phyloP scores from a whole-genome alignment of 2,797 vertebrate species.

The Xenopus petersii region DNA sequence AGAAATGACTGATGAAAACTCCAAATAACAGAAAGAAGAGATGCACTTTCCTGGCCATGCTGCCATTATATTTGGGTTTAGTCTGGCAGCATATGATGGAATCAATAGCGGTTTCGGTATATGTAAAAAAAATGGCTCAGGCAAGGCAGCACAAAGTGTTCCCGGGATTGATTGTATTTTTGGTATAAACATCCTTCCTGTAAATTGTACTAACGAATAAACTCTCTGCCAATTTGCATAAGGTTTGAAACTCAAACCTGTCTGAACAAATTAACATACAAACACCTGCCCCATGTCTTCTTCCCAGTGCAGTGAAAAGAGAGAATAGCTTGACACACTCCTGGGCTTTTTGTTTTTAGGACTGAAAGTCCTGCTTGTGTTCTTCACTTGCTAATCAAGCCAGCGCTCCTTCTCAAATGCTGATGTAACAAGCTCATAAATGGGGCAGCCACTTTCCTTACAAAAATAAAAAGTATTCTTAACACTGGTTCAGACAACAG shows the following conservation, averaged over 20 bases:
- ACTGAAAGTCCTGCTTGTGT: too few relatives aligned
- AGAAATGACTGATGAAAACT: slow-evolving; percentile 52
- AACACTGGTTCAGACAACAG: too few relatives aligned
- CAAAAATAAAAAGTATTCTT: too few relatives aligned
- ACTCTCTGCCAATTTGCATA: slow-evolving; percentile 54
- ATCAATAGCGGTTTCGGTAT: slow-evolving; percentile 50
- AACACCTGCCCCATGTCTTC: slow-evolving; percentile 29
- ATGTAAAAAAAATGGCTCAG: slow-evolving; percentile 36
- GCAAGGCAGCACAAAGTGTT: slow-evolving; percentile 64
- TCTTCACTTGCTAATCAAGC: too few relatives aligned
- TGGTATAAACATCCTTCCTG: slow-evolving; percentile 59
- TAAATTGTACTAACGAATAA: slow-evolving; percentile 52
- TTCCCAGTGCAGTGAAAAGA: neutral
- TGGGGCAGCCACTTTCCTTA: too few relatives aligned
- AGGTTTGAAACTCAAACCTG: slow-evolving; percentile 45
- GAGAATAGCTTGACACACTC: neutral
- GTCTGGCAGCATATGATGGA: neutral
- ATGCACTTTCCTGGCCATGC: neutral
- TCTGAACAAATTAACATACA: slow-evolving; percentile 44
- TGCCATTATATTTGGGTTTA: neutral
- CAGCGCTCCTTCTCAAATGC: too few relatives aligned
- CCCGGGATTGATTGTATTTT: slow-evolving; percentile 48
- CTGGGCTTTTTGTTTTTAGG: too few relatives aligned
- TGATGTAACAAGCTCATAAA: too few relatives aligned
- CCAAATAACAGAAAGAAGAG: slow-evolving; percentile 39